Base-by-base conservation (phyloP, 2,113 vertebrate species). In the Callipepla californica region DNA sequence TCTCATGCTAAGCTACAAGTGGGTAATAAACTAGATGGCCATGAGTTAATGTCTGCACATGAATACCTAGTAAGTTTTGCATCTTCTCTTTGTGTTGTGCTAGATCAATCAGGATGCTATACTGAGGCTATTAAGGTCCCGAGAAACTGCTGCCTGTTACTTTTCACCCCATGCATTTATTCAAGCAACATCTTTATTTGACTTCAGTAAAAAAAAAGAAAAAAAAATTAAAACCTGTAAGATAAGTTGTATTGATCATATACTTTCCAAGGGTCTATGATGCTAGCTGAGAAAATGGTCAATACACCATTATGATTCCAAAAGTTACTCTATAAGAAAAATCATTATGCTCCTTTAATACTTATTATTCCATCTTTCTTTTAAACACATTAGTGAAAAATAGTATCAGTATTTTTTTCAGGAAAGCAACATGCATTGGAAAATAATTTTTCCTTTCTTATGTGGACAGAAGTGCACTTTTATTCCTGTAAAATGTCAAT, bases 341-440 rank as follows among this genome's bases (percentile, higher is more conserved):
- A 19, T 0, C 28, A 44, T 1, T 58, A 22, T 40, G 19, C 12
- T 32, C 47, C 32, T 59, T 11, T 1, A 44, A 38, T 51, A 50
- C n/a, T 86, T 74, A 15, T 51, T 78, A 19, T 63, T 72, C 4
- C 2, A 23, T 65, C 7, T 45, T 88, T 50, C 15, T 90, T 82
- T 81, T 51, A 87, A 6, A 7, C 28, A 8, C 20, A 30, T 5
- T 7, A 59, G 7, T 50, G 67, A 75, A 30, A 83, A 88, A 67
- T 7, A 36, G 36, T 44, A 26, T 2, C 26, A 7, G 21, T 83
- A 23, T 30, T 65, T 75, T n/a, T n/a, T 1, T 9, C 4, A 32
- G 7, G 14, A 30, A 2, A 61, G 22, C 0, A 0, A 47, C 15
- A 16, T 53, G 26, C 25, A 30, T 10, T 53, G 51, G 32, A 45